Percentiles rank a stretch among this genome's conserved stretches.
Conservation (phyloP, 2,113 vertebrate genomes). For the Chitala chitala region DNA sequence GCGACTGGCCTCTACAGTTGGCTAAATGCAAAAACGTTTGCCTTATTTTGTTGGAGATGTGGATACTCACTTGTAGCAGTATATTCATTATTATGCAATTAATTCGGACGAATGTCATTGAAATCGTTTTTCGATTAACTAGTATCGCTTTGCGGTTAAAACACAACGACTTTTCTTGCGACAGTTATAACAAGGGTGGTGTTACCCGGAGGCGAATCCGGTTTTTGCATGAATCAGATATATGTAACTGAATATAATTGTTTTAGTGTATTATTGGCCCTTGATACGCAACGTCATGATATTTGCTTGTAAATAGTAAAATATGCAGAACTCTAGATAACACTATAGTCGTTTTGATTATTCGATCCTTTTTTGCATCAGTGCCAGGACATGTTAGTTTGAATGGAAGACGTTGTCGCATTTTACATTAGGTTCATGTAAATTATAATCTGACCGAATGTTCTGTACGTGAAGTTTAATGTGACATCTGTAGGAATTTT, state of each 20-base stretch:
- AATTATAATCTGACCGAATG: neutral
- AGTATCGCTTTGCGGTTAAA: constrained; percentile 8
- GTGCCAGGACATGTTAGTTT: no score
- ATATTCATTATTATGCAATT: no score
- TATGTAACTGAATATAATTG: no score
- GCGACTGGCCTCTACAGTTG: constrained; percentile 6
- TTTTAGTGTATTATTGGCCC: no score
- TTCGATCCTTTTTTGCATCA: neutral
- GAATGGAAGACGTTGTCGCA: no score
- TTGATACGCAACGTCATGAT: no score
- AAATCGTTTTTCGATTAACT: neutral
- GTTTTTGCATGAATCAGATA: neutral
- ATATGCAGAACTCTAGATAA: neutral
- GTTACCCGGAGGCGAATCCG: neutral
- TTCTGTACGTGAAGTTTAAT: neutral
- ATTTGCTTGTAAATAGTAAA: constrained; percentile 3
- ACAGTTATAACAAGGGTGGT: neutral
- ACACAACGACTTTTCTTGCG: neutral
- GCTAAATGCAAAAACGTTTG: neutral
- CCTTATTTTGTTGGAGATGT: no score
- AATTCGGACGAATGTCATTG: neutral
- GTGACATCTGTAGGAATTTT: neutral
- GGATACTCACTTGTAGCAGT: no score
- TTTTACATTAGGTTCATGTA: no score
- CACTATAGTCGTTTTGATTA: neutral